These are phyloP conservation scores for Sitodiplosis mosellana DNA, from an alignment of 1,140 invertebrate genomes.

Conservation along the genomic window DNA sequence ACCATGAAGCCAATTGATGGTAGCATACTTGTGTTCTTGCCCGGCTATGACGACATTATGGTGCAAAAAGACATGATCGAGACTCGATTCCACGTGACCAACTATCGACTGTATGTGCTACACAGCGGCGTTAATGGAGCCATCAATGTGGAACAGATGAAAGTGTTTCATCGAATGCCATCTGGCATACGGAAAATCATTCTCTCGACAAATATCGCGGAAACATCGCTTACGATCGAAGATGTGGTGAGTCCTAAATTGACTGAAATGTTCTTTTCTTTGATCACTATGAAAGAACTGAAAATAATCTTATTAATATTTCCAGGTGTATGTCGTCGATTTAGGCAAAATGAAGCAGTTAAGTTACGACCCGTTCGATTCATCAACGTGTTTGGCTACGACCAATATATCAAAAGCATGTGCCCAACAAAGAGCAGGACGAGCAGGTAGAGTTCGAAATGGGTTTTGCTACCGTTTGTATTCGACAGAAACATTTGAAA, in stretches of 20 bases:
- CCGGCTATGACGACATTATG: slow-evolving; percentile 87
- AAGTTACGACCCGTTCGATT: slow-evolving; percentile 48
- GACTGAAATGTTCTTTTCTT: too few relatives aligned
- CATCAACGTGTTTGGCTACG: slow-evolving; percentile 45
- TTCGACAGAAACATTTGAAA: slow-evolving; percentile 48
- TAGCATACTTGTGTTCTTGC: slow-evolving; percentile 79
- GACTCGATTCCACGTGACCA: slow-evolving; percentile 24
- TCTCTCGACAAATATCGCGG: slow-evolving; percentile 84
- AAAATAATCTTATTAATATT: not conserved
- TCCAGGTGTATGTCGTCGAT: slow-evolving; percentile 59
- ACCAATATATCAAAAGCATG: slow-evolving; percentile 65
- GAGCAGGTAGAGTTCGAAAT: slow-evolving; percentile 68
- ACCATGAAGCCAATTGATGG: slow-evolving; percentile 34
- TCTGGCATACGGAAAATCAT: slow-evolving; percentile 62
- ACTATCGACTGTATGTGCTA: slow-evolving; percentile 38
- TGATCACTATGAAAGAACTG: too few relatives aligned
- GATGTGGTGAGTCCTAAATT: slow-evolving; percentile 41
- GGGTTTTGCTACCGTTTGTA: slow-evolving; percentile 67
- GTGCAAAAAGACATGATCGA: slow-evolving; percentile 48
- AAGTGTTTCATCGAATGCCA: slow-evolving; percentile 49
- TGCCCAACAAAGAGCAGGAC: slow-evolving; percentile 53
- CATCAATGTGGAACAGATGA: slow-evolving; percentile 43
- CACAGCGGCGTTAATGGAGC: slow-evolving; percentile 66
- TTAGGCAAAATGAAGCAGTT: slow-evolving; percentile 79
- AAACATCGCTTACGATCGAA: slow-evolving; percentile 84